Evolutionary conservation across 2,113 vertebrate genomes (phyloP).

Genomic region (Hypomesus transpacificus): DNA sequence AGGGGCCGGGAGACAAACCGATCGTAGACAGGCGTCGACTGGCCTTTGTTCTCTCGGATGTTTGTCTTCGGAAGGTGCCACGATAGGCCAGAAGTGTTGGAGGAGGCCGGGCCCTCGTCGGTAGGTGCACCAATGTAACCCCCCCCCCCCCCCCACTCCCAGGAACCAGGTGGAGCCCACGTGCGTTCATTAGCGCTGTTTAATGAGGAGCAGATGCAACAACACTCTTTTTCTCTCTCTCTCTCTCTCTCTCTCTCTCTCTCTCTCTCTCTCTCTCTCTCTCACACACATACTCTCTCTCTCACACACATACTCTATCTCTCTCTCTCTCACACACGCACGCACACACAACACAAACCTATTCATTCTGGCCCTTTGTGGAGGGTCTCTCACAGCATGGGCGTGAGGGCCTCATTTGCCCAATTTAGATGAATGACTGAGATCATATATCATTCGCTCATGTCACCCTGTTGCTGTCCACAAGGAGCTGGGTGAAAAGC

Average conservation of each 20-base stretch:
- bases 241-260: slow-evolving; percentile 10
- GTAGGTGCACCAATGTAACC: not conserved
- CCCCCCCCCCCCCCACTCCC: slow-evolving; percentile 23
- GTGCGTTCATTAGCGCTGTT: slow-evolving; percentile 72
- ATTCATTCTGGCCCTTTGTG: slow-evolving; percentile 37
- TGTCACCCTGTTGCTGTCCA: slow-evolving; percentile 52
- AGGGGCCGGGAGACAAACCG: not conserved
- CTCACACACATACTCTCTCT: slow-evolving; percentile 17
- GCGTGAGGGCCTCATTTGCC: slow-evolving; percentile 60
- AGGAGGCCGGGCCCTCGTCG: slow-evolving; percentile 48
- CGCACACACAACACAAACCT: slow-evolving; percentile 13
- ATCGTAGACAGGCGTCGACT: not conserved
- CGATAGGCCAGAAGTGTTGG: slow-evolving; percentile 38
- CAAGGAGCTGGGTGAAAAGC: slow-evolving; percentile 31
- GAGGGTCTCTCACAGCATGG: slow-evolving; percentile 46
- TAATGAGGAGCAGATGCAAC: slow-evolving; percentile 75
- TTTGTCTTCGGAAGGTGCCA: slow-evolving; percentile 49
- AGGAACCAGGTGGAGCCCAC: slow-evolving; percentile 69
- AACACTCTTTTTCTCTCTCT: slow-evolving; percentile 41
- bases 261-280: slow-evolving; percentile 8
- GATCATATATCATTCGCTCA: slow-evolving; percentile 58
- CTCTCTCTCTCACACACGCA: slow-evolving; percentile 28
- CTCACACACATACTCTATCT: slow-evolving; percentile 18
- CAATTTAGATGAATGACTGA: slow-evolving; percentile 62
- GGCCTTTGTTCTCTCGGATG: slow-evolving; percentile 48